These are phyloP conservation scores for Cryptosula pallasiana DNA, from an alignment of 2,888 invertebrate genomes.

Conservation along the genomic window DNA sequence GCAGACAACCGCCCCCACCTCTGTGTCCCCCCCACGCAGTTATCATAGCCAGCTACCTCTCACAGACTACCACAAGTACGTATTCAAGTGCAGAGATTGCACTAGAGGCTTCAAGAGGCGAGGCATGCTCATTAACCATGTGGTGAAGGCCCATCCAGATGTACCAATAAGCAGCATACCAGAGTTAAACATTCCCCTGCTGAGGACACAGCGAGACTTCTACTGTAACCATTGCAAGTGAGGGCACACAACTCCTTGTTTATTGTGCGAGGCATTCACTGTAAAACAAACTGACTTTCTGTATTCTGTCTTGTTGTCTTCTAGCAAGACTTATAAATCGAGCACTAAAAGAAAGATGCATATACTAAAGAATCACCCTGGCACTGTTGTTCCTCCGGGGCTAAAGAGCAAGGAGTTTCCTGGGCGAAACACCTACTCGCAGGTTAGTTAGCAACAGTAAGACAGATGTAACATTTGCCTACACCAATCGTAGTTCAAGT, in stretches of 20 bases:
- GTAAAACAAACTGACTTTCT: too few relatives aligned
- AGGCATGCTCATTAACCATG: conserved; percentile 79
- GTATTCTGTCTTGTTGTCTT: too few relatives aligned
- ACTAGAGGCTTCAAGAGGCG: conserved; percentile 73
- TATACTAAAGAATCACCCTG: conserved; percentile 77
- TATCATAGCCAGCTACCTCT: too few relatives aligned
- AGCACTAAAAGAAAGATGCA: conserved; percentile 78
- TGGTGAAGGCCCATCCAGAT: conserved; percentile 65
- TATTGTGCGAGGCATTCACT: too few relatives aligned
- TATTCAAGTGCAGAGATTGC: conserved; percentile 72
- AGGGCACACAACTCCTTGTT: too few relatives aligned
- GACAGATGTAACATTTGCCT: too few relatives aligned
- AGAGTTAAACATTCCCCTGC: conserved; percentile 71
- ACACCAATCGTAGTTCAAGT: too few relatives aligned
- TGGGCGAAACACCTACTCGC: not conserved
- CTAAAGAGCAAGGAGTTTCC: not conserved
- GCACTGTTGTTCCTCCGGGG: conserved; percentile 62
- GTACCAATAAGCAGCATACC: conserved; percentile 63
- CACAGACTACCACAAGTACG: conserved; percentile 67
- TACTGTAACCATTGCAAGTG: conserved; percentile 75
- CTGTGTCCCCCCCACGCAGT: too few relatives aligned
- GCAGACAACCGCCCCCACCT: not conserved
- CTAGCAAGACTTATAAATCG: conserved; percentile 66
- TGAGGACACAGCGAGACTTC: conserved; percentile 71
- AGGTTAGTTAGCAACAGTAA: not conserved